Base-by-base conservation (phyloP, 2,113 vertebrate species). In the Chaetura pelagica region DNA sequence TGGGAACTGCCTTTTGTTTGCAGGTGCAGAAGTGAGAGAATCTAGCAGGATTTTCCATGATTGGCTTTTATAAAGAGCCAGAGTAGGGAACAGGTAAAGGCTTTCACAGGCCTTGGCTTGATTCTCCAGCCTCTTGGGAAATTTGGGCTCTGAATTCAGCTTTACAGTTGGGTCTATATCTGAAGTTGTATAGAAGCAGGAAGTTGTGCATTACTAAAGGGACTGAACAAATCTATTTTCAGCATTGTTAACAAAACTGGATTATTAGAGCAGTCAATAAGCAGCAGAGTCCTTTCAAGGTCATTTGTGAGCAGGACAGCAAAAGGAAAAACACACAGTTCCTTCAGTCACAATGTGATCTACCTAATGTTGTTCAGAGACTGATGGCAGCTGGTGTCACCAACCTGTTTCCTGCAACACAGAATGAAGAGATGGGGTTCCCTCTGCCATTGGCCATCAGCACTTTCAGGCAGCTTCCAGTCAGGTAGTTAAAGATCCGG, bases 401-500 rank as follows among this genome's bases (percentile, higher is more conserved):
- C 95, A 75, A 99, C 99, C 97, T 99, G 97, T 98, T 98, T 74
- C 97, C 97, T 30, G 94, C 81, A 34, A 96, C 94, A 76, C 87
- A 97, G 93, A 99, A 83, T 13, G 98, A 98, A 62, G 98, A 92
- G 30, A 99, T 34, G 0, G 98, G 97, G n/a, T 97, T 98, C 32
- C 97, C 72, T 69, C 96, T 94, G 59, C 97, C 73, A 6, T 95
- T 97, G 59, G 94, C 98, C 83, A 94, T 97, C 97, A 99, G 94
- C 67, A 98, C 97, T 85, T 95, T 98, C 67, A 99, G 96, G 93
- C 99, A 99, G 38, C 96, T 97, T 18, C 99, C 99, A 0, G 96
- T 98, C 77, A 99, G 96, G 89, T 99, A 98, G 87, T 97, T 99
- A 76, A 99, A 99, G 52, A 99, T 96, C 12, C 99, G 98, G 76